Conservation (phyloP, 2,797 vertebrate species). For the Harpagifer antarcticus region DNA sequence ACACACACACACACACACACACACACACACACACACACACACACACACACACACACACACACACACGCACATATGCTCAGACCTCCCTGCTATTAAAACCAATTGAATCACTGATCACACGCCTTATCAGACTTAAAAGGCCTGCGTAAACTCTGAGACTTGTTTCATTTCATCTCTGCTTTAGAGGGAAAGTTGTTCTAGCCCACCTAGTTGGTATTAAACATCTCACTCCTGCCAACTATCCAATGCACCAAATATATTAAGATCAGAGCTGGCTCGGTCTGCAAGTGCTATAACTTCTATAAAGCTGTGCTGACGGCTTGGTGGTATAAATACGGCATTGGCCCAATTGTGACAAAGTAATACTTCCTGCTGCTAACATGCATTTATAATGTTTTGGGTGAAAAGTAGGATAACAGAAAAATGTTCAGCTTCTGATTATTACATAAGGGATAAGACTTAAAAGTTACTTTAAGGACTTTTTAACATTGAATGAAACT, state of each 20-base stretch:
- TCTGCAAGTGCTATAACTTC: slow-evolving; percentile 24
- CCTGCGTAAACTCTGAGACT: slow-evolving; percentile 54
- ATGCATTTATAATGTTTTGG: slow-evolving; percentile 23
- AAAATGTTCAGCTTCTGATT: slow-evolving; percentile 1
- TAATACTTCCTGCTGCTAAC: slow-evolving; percentile 42
- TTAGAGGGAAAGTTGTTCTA: slow-evolving; percentile 54
- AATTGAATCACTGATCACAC: slow-evolving; percentile 73
- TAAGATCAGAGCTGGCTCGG: slow-evolving; percentile 52
- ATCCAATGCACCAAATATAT: slow-evolving; percentile 53
- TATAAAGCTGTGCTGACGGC: slow-evolving; percentile 23
- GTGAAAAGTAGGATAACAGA: slow-evolving; percentile 8
- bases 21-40: neutral
- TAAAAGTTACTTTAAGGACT: neutral
- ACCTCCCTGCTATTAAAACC: slow-evolving; percentile 64
- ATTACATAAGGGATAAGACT: neutral
- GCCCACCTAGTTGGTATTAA: slow-evolving; percentile 50
- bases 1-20: slow-evolving; percentile 23
- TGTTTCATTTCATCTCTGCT: slow-evolving; percentile 64
- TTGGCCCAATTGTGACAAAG: slow-evolving; percentile 21
- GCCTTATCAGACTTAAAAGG: slow-evolving; percentile 60
- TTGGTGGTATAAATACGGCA: slow-evolving; percentile 36
- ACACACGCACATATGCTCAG: slow-evolving; percentile 31
- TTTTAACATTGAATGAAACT: too few relatives aligned
- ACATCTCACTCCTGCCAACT: slow-evolving; percentile 53
- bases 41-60: slow-evolving; percentile 9